Evolutionary conservation across 1,140 invertebrate species (phyloP).

Genomic region (Lerema accius): DNA sequence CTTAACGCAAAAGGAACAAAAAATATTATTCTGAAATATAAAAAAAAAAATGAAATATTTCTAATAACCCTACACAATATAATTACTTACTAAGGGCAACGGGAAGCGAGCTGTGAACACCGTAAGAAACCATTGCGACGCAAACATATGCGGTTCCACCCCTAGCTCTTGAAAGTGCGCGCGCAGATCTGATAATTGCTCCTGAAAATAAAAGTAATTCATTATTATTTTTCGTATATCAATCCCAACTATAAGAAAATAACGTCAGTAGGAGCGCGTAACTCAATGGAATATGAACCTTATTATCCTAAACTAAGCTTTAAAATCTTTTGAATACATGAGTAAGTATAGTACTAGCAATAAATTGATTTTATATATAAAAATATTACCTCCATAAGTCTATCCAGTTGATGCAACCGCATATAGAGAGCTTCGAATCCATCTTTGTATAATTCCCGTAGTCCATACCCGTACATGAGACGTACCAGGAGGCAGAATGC

Average conservation of each 20-base stretch:
- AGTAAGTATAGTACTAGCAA: too few relatives aligned
- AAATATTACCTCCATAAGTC: slow-evolving; percentile 96
- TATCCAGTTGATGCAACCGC: slow-evolving; percentile 97
- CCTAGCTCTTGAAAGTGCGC: slow-evolving; percentile 95
- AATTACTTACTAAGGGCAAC: slow-evolving; percentile 94
- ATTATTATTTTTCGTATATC: too few relatives aligned
- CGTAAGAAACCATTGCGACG: slow-evolving; percentile 99
- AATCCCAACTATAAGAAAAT: too few relatives aligned
- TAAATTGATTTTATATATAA: too few relatives aligned
- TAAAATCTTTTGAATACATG: too few relatives aligned
- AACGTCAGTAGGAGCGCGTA: too few relatives aligned
- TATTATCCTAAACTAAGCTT: too few relatives aligned
- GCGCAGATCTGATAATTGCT: slow-evolving; percentile 95
- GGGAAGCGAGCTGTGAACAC: slow-evolving; percentile 99
- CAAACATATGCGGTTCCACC: slow-evolving; percentile 99
- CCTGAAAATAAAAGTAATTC: slow-evolving; percentile 87
- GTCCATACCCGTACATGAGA: slow-evolving; percentile 98
- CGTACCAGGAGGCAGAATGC: slow-evolving; percentile 98
- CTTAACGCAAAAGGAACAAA: too few relatives aligned
- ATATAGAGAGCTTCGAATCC: slow-evolving; percentile 98
- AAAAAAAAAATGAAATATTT: too few relatives aligned
- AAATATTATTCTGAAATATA: too few relatives aligned
- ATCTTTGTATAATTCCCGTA: slow-evolving; percentile 97
- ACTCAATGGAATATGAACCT: too few relatives aligned
- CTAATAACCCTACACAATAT: too few relatives aligned